phyloP scores from a whole-genome alignment of 2,888 invertebrate species.

The Ormyrus labotus region DNA sequence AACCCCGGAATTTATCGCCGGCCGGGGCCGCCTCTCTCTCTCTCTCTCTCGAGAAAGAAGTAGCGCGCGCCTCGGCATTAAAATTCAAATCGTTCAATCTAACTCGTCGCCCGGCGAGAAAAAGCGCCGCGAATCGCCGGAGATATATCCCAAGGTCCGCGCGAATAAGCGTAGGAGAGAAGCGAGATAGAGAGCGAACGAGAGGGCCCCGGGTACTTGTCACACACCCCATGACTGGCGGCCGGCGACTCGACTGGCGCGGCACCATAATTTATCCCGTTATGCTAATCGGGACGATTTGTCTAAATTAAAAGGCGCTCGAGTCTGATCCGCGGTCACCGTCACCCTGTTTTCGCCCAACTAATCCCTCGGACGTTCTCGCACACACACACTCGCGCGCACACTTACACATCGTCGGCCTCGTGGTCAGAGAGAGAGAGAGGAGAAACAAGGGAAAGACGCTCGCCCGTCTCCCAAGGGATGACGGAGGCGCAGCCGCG shows the following conservation, averaged over 20 bases:
- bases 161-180: neutral
- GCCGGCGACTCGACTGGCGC: conserved; percentile 51
- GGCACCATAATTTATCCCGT: conserved; percentile 75
- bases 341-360: conserved; percentile 46
- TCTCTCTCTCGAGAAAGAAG: neutral
- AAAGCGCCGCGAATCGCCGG: conserved; percentile 6
- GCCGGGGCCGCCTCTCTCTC: neutral
- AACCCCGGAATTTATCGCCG: conserved; percentile 27
- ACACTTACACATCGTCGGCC: no score
- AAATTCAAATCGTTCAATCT: conserved; percentile 23
- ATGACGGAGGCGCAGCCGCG: conserved; percentile 19
- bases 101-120: neutral
- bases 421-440: neutral
- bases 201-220: conserved; percentile 57
- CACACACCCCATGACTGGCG: conserved; percentile 68
- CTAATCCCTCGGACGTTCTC: conserved; percentile 44
- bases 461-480: conserved; percentile 45
- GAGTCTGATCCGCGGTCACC: conserved; percentile 59
- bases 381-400: conserved; percentile 1
- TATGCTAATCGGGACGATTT: conserved; percentile 76
- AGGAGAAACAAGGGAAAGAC: conserved; percentile 15
- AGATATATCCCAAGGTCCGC: neutral
- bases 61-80: neutral
- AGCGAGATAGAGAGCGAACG: neutral
- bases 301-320: conserved; percentile 76